phyloP scores from a whole-genome alignment of 2,888 invertebrate genomes.

The Anarsia innoxiella region DNA sequence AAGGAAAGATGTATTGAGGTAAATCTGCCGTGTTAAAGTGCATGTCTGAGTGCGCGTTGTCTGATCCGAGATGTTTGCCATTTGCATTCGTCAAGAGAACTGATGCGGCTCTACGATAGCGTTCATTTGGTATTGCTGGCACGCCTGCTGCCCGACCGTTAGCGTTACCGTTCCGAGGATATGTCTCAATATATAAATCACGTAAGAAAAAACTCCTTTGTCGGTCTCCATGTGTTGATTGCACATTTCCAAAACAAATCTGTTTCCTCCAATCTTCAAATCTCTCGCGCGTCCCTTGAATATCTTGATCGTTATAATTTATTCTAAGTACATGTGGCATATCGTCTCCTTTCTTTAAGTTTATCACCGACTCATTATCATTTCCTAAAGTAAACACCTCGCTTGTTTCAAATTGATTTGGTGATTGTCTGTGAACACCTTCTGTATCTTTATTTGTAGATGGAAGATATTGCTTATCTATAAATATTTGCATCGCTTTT shows the following conservation, averaged over 20 bases:
- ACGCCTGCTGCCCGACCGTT: conserved; percentile 60
- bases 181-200: conserved; percentile 67
- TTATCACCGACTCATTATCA: conserved; percentile 28
- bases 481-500: conserved; percentile 54
- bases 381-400: conserved; percentile 31
- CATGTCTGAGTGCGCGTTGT: conserved; percentile 27
- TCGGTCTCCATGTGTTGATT: conserved; percentile 45
- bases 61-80: conserved; percentile 42
- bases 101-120: conserved; percentile 57
- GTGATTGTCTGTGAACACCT: too few relatives aligned
- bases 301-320: conserved; percentile 30
- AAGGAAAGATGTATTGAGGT: neutral
- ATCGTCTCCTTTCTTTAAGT: conserved; percentile 36
- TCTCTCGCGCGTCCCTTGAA: conserved; percentile 31
- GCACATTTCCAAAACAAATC: conserved; percentile 47
- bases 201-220: conserved; percentile 59
- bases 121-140: conserved; percentile 62
- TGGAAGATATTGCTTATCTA: conserved; percentile 44
- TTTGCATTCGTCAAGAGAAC: conserved; percentile 60
- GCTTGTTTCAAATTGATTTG: too few relatives aligned
- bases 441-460: conserved; percentile 21
- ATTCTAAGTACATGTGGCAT: conserved; percentile 28
- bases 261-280: conserved; percentile 36
- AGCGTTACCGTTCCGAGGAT: conserved; percentile 63
- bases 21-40: too few relatives aligned